Percentiles rank a stretch among this genome's conserved stretches.
phyloP scores from a whole-genome alignment of 2,888 invertebrate genomes.

The Xestia sexstrigata region DNA sequence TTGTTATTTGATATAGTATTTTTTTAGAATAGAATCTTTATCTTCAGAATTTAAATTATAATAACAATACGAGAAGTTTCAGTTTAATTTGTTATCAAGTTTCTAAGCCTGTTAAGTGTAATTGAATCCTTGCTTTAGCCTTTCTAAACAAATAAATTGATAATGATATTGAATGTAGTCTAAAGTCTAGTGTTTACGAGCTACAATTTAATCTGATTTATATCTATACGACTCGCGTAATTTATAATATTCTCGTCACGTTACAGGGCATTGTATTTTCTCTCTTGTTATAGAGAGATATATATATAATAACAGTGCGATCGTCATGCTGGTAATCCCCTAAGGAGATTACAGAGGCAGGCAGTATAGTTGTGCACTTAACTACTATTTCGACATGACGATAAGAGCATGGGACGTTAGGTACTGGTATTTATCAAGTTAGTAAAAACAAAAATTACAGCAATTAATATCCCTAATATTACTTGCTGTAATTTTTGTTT shows the following conservation, averaged over 20 bases:
- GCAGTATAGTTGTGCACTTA: slow-evolving; percentile 5
- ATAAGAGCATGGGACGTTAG: slow-evolving; percentile 22
- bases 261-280: slow-evolving; percentile 45
- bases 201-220: slow-evolving; percentile 54
- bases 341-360: slow-evolving; percentile 11
- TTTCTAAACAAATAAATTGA: slow-evolving; percentile 41
- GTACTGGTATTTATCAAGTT: slow-evolving; percentile 3
- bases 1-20: neutral
- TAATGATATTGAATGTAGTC: slow-evolving; percentile 42
- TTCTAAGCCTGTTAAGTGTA: slow-evolving; percentile 40
- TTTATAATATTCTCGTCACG: slow-evolving; percentile 44
- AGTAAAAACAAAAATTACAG: too few species aligned
- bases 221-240: slow-evolving; percentile 50
- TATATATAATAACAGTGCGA: slow-evolving; percentile 25
- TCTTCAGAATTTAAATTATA: slow-evolving; percentile 10
- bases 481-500: neutral
- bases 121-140: slow-evolving; percentile 30
- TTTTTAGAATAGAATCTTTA: neutral
- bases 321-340: slow-evolving; percentile 31
- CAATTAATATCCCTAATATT: too few species aligned
- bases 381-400: neutral
- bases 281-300: slow-evolving; percentile 23
- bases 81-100: slow-evolving; percentile 32
- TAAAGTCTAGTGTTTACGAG: slow-evolving; percentile 45
- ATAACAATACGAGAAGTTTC: neutral